Evolutionary conservation across 2,797 vertebrate species (phyloP), one percentile per base, ranked within the genome.

Genomic region (Melanitta fusca): DNA sequence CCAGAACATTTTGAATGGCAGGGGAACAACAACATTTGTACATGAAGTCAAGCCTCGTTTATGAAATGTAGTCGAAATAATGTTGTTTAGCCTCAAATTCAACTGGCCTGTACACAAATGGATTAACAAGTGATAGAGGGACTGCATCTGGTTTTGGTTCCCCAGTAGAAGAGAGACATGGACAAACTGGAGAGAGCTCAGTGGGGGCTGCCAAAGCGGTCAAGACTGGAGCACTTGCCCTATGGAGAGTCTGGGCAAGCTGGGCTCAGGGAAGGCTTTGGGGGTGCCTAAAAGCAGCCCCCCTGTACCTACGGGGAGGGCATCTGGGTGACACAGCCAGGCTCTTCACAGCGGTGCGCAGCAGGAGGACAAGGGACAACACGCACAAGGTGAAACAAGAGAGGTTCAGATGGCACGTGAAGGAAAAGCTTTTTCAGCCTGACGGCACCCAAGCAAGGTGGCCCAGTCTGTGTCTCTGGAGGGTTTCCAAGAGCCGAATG

Each of bases 221-320:
- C 43, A 57, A 68, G 28, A 22, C 41, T 32, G 21, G 13, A 71
- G 14, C 8, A 68, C 16, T 11, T 71, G 20, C 32, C 25, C 34
- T n/a, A 4, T 3, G 6, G 7, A n/a, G 8, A 64, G 21, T 4
- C 16, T 83, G 32, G 19, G 13, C 13, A 80, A 85, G 43, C n/a
- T 75, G 8, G 25, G 8, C 13, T 78, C 27, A 5, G 38, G 41
- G 10, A 65, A 43, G 15, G 32, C 13, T 88, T 45, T 38, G 14
- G 9, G 8, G 7, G 9, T 78, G 14, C 39, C 47, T 47, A 80
- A 69, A 5, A 54, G 47, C 41, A 85, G 32, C 3, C 13, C 5
- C 30, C 8, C 25, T 34, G 41, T n/a, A 56, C 30, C 39, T 62
- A 6, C 3, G 5, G 8, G 17, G 19, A 64, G 16, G 0, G 0